Base-by-base conservation (phyloP, 2,113 vertebrate genomes). In the Gymnocephalus cernua region DNA sequence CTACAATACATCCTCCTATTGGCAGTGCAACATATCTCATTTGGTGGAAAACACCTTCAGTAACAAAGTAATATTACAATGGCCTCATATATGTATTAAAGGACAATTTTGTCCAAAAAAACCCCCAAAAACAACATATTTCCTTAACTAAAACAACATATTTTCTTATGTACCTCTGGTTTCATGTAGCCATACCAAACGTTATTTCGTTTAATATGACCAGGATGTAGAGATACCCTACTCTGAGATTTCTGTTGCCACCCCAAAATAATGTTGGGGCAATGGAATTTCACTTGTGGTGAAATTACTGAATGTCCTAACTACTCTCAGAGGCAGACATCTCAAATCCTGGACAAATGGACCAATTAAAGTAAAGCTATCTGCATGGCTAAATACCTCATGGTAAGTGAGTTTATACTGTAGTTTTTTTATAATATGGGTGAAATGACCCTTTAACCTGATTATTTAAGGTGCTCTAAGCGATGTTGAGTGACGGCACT, bases 1-100 rank as follows among this genome's bases (percentile, higher is more conserved):
- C 67, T 67, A 13, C 16, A 62, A n/a, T 59, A 4, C 44, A 58
- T 63, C 47, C 61, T 77, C 38, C 2, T 3, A 2, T 45, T 84
- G 71, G 29, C 58, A 47, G n/a, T 12, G 10, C 16, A 7, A 25
- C 69, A 72, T 29, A 25, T 27, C 50, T 47, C 48, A 13, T 21
- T 19, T 53, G n/a, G 47, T 67, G 56, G 58, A 70, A 83, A 84
- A 58, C 76, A 76, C 47, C 74, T 64, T 38, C 29, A 50, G 11
- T 21, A 21, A 61, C 48, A 25, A 44, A 1, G 6, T 69, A 9
- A 12, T 25, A 66, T 61, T 61, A 7, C 53, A 75, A 4, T 56
- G 19, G 7, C 2, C 23, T 83, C 6, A 23, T 53, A 19, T 16
- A 8, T 50, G 7, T 45, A n/a, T 65, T 51, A 56, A 35, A 47